phyloP scores from a whole-genome alignment of 2,888 invertebrate genomes.

The Fragum whitleyi region DNA sequence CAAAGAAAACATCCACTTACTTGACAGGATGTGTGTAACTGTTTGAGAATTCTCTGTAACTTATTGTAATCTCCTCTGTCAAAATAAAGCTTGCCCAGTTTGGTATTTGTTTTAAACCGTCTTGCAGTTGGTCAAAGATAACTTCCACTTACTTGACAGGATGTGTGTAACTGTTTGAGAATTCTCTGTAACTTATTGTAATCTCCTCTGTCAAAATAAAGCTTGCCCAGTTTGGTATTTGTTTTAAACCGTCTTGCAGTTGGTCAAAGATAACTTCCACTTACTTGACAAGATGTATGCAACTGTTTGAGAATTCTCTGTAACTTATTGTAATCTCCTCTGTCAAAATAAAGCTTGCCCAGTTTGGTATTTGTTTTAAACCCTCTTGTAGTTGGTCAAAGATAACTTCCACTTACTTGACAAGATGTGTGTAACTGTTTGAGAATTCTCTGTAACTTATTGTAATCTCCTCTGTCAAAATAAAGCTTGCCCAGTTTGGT shows the following conservation, averaged over 20 bases:
- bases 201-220: conserved; percentile 96
- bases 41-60: conserved; percentile 97
- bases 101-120: conserved; percentile 99
- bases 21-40: conserved; percentile 98
- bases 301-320: conserved; percentile 98
- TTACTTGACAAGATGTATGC: conserved; percentile 97
- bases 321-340: conserved; percentile 96
- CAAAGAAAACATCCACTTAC: conserved; percentile 87
- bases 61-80: conserved; percentile 98
- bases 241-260: not conserved
- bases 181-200: conserved; percentile 98
- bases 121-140: too few species aligned
- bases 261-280: too few species aligned
- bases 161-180: conserved; percentile 97
- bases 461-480: conserved; percentile 97
- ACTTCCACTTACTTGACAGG: conserved; percentile 92
- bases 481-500: conserved; percentile 99
- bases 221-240: too few species aligned
- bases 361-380: too few species aligned
- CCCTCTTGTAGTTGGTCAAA: too few species aligned
- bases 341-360: conserved; percentile 91
- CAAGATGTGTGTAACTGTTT: conserved; percentile 99
- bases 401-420: conserved; percentile 92
- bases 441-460: conserved; percentile 97
- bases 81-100: conserved; percentile 98